These are phyloP conservation scores for Porites cylindrica DNA, from an alignment of 92 coral and sea anemone genomes.

Conservation along the genomic window DNA sequence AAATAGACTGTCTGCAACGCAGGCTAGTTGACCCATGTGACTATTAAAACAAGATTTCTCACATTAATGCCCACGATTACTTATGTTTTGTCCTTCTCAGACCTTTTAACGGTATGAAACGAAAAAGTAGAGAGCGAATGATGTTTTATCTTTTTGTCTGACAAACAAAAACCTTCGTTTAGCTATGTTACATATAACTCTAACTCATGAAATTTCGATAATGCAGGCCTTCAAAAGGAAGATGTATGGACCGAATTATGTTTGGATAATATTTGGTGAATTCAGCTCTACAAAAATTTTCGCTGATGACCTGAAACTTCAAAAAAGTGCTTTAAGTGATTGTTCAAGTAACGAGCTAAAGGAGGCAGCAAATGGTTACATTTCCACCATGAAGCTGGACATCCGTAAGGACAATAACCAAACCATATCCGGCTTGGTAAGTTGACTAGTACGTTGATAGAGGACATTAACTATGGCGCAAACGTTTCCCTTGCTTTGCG, in stretches of 20 bases:
- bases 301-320: neutral
- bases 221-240: slow-evolving; percentile 85
- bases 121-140: no score
- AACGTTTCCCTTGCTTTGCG: no score
- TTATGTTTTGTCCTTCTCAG: no score
- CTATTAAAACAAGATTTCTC: no score
- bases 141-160: no score
- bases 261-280: slow-evolving; percentile 90
- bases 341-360: slow-evolving; percentile 71
- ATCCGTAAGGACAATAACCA: slow-evolving; percentile 75
- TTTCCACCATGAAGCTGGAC: slow-evolving; percentile 70
- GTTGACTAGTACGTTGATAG: slow-evolving; percentile 1
- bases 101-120: no score
- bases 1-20: no score
- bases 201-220: neutral
- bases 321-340: neutral
- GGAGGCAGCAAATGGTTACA: slow-evolving; percentile 75
- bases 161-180: no score
- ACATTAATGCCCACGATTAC: no score
- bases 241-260: slow-evolving; percentile 86
- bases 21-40: no score
- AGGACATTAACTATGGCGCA: no score
- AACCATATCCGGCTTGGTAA: slow-evolving; percentile 91
- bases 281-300: slow-evolving; percentile 40
- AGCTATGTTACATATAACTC: no score